Evolutionary conservation across 2,797 vertebrate genomes (phyloP).

Genomic region (Mus spretus): DNA sequence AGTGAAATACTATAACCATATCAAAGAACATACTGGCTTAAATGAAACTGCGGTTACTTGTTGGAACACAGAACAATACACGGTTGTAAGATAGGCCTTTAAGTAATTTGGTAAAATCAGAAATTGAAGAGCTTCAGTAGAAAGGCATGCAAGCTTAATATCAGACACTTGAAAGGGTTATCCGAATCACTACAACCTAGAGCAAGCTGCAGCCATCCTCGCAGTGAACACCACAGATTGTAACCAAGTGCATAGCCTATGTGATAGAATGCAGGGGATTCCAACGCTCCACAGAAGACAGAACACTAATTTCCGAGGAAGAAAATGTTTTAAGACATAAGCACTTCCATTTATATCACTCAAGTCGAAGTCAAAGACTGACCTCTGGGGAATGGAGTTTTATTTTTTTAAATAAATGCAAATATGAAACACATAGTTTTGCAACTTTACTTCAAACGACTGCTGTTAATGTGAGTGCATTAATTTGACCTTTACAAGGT

Average conservation of each 20-base stretch:
- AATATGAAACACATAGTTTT: conserved; percentile 82
- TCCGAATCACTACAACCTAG: conserved; percentile 1
- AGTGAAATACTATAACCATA: background rate
- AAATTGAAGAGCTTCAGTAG: background rate
- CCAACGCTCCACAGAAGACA: conserved; percentile 84
- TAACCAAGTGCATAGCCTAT: conserved; percentile 85
- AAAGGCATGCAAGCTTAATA: background rate
- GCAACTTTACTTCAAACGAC: conserved; percentile 76
- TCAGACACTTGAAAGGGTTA: background rate
- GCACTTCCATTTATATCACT: conserved; percentile 85
- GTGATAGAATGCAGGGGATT: conserved; percentile 78
- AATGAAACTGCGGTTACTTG: background rate
- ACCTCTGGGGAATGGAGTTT: conserved; percentile 77
- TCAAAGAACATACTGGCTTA: background rate
- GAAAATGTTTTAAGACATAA: conserved; percentile 89
- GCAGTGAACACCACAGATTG: conserved; percentile 81
- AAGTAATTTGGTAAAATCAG: background rate
- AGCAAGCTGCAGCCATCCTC: conserved; percentile 76
- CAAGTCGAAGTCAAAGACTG: conserved; percentile 82
- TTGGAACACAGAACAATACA: background rate
- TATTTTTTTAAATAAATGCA: conserved; percentile 85
- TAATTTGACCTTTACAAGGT: conserved; percentile 64
- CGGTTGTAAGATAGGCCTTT: background rate
- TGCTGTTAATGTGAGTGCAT: conserved; percentile 3
- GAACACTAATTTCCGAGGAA: conserved; percentile 86